Base-by-base conservation (phyloP, 2,113 vertebrate genomes). In the Nothobranchius furzeri region DNA sequence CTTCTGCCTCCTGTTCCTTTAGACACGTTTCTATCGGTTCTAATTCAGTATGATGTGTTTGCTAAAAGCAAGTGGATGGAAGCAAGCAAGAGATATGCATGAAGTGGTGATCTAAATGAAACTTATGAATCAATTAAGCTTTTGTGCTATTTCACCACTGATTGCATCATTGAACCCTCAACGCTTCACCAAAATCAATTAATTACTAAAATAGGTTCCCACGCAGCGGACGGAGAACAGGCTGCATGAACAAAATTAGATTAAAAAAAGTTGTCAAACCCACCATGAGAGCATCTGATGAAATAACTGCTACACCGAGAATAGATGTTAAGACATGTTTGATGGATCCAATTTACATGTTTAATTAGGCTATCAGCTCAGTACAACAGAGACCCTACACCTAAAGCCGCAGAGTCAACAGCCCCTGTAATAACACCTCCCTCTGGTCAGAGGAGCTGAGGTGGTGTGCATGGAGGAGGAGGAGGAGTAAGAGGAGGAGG, bases 321-420 rank as follows among this genome's bases (percentile, higher is more conserved):
- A 83, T 67, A 81, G 85, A 76, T 88, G 83, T 90, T 88, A 90
- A 91, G 88, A 89, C 64, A 58, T 87, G 85, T 82, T 86, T 71
- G 88, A 94, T 92, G 88, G 82, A 86, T 83, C 72, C 73, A 91
- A 93, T 94, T 94, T 84, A 70, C 94, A 92, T 93, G 90, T 88
- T 94, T 93, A 94, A 94, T 95, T 94, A 93, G 89, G 61, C 88
- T 89, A 93, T 93, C 86, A 87, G 77, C 83, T 85, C 86, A 87
- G 83, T 91, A 92, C 93, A 90, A 92, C 83, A 85, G 87, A 91
- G 85, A 82, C 82, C 78, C 68, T 74, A 83, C 88, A 78, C 85
- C 83, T 85, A 93, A 93, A 93, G 92, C 93, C 86, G 89, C 88
- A 94, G 94, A 95, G 94, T 95, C 95, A 95, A 95, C 92, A 94